Percentiles rank a stretch among this genome's conserved stretches.
These are phyloP conservation scores for Halichondria panicea DNA, from an alignment of 37 sponge, comb jelly and placozoan species.

Conservation along the genomic window DNA sequence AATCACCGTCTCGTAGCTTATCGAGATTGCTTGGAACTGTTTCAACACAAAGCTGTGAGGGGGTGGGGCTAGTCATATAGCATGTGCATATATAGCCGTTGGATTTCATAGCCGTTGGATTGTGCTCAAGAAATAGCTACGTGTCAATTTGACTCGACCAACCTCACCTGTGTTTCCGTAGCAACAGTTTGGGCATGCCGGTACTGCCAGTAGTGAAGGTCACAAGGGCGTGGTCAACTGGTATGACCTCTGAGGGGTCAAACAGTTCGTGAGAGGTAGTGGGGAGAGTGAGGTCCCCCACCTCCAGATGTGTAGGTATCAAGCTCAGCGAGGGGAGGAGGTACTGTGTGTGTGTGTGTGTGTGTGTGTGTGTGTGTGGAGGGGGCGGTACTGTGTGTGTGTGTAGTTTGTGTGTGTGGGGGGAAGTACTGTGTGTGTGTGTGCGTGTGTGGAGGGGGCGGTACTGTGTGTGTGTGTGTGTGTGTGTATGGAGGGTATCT, in stretches of 20 bases:
- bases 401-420: too few relatives aligned
- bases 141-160: too few relatives aligned
- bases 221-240: slow-evolving; percentile 48
- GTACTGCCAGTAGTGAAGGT: slow-evolving; percentile 75
- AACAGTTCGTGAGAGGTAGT: slow-evolving; percentile 20
- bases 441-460: too few relatives aligned
- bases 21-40: slow-evolving; percentile 41
- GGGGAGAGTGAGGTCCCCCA: slow-evolving; percentile 21
- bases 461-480: too few relatives aligned
- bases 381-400: neutral
- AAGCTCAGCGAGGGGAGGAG: slow-evolving; percentile 37
- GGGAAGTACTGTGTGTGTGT: too few relatives aligned
- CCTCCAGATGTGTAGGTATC: slow-evolving; percentile 36
- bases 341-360: slow-evolving; percentile 18
- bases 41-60: slow-evolving; percentile 28
- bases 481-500: too few relatives aligned
- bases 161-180: slow-evolving; percentile 50
- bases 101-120: too few relatives aligned
- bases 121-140: too few relatives aligned
- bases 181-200: slow-evolving; percentile 67
- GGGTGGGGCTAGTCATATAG: too few relatives aligned
- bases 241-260: slow-evolving; percentile 28
- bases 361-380: neutral
- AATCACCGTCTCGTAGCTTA: slow-evolving; percentile 16
- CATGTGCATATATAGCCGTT: too few relatives aligned